phyloP scores from a whole-genome alignment of 2,113 vertebrate genomes.

The Xenopus tropicalis region DNA sequence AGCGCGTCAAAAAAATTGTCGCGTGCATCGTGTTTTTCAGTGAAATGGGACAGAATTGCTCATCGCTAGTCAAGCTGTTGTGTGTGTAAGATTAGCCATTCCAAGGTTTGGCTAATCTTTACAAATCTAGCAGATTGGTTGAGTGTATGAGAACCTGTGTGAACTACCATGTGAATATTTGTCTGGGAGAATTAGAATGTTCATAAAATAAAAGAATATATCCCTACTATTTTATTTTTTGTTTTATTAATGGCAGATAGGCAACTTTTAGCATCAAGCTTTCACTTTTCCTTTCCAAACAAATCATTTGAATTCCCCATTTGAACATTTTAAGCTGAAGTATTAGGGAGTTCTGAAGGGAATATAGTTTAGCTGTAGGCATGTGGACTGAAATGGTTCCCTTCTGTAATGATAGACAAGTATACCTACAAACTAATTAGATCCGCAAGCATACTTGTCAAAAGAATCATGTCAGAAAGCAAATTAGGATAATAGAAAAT shows the following conservation, averaged over 20 bases:
- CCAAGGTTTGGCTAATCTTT: too few relatives aligned
- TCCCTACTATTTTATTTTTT: too few relatives aligned
- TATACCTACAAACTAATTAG: conserved; percentile 45
- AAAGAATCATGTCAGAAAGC: conserved; percentile 38
- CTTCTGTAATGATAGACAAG: conserved; percentile 42
- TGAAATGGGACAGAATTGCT: too few relatives aligned
- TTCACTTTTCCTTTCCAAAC: conserved; percentile 6
- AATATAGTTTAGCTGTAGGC: conserved; percentile 43
- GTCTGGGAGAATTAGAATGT: too few relatives aligned
- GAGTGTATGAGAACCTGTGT: too few relatives aligned
- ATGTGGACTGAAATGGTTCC: conserved; percentile 37
- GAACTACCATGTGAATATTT: too few relatives aligned
- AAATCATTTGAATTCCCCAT: conserved; percentile 26
- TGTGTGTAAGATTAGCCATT: too few relatives aligned
- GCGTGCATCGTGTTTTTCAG: too few relatives aligned
- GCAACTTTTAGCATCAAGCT: conserved; percentile 4
- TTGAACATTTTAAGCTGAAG: conserved; percentile 34
- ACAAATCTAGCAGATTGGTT: too few relatives aligned
- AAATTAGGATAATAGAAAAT: conserved; percentile 42
- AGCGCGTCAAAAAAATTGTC: too few relatives aligned
- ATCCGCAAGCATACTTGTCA: conserved; percentile 42
- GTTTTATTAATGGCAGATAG: background rate
- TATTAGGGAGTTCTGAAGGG: conserved; percentile 27
- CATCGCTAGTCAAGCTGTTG: too few relatives aligned
- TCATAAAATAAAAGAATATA: too few relatives aligned